Evolutionary conservation across 2,113 vertebrate genomes (phyloP).

Genomic region (Xiphophorus maculatus): DNA sequence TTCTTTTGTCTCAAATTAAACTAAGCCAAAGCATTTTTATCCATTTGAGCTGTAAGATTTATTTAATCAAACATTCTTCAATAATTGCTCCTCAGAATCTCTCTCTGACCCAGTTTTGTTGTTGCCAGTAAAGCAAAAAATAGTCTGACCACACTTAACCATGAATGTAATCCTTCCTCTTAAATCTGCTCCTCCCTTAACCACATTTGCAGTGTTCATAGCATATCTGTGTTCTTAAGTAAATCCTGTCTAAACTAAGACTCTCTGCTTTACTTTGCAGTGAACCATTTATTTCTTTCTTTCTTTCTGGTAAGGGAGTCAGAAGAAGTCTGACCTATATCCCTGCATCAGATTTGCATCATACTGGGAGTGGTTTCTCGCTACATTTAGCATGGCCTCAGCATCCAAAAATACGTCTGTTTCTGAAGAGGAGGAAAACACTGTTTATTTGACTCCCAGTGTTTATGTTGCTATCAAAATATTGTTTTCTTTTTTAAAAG

Average conservation of each 20-base stretch:
- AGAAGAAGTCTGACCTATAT: constrained; percentile 58
- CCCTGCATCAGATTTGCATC: constrained; percentile 60
- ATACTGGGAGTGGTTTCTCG: constrained; percentile 34
- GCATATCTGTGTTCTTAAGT: constrained; percentile 53
- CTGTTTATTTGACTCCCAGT: constrained; percentile 20
- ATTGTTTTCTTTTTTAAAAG: constrained; percentile 16
- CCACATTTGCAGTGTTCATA: constrained; percentile 46
- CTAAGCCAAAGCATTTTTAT: constrained; percentile 2
- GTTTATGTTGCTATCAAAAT: constrained; percentile 15
- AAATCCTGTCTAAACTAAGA: constrained; percentile 67
- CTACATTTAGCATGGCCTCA: constrained; percentile 35
- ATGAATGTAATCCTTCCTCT: constrained; percentile 35
- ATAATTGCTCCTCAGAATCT: constrained; percentile 25
- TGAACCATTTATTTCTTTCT: constrained; percentile 15
- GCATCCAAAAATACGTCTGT: constrained; percentile 31
- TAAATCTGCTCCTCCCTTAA: constrained; percentile 37
- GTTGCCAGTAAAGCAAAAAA: constrained; percentile 23
- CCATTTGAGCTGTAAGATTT: constrained; percentile 10
- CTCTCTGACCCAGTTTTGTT: constrained; percentile 45
- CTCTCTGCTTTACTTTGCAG: constrained; percentile 27
- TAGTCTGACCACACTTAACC: constrained; percentile 16
- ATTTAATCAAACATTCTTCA: constrained; percentile 27
- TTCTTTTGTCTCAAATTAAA: constrained; percentile 9
- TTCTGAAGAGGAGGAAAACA: constrained; percentile 31
- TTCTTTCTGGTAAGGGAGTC: constrained; percentile 45